Conservation (phyloP, 2,888 invertebrate species). For the Acrobasis suavella region DNA sequence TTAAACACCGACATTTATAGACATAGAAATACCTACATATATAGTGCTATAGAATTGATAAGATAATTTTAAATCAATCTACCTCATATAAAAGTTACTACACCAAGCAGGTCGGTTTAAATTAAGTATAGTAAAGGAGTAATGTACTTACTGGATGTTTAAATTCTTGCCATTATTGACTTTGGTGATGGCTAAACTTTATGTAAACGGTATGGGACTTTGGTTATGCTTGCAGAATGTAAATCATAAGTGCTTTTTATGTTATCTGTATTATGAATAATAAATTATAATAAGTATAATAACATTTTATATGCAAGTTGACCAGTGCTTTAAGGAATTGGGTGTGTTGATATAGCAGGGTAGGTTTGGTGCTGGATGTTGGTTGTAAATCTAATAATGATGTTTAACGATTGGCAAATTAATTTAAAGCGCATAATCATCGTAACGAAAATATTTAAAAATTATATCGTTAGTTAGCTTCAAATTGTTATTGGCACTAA, state of each 20-base stretch:
- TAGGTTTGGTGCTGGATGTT: conserved; percentile 59
- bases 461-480: neutral
- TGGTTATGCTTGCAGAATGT: neutral
- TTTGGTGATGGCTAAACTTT: neutral
- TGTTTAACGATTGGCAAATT: conserved; percentile 15
- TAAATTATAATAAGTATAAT: too few species aligned
- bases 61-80: conserved; percentile 14
- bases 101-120: neutral
- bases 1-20: too few species aligned
- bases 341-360: conserved; percentile 49
- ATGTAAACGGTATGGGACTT: neutral
- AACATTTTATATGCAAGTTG: neutral
- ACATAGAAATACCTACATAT: neutral
- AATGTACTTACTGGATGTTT: conserved; percentile 2
- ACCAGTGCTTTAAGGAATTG: neutral
- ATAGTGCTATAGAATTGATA: neutral
- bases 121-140: neutral
- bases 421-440: conserved; percentile 13
- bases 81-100: conserved; percentile 2
- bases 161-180: neutral
- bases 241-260: conserved; percentile 1
- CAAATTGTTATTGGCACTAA: conserved; percentile 2
- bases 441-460: conserved; percentile 3
- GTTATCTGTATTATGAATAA: neutral
- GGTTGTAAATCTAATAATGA: conserved; percentile 28